These are phyloP conservation scores for Dendrocopos noguchii DNA, from an alignment of 2,113 vertebrate genomes.

Conservation along the genomic window DNA sequence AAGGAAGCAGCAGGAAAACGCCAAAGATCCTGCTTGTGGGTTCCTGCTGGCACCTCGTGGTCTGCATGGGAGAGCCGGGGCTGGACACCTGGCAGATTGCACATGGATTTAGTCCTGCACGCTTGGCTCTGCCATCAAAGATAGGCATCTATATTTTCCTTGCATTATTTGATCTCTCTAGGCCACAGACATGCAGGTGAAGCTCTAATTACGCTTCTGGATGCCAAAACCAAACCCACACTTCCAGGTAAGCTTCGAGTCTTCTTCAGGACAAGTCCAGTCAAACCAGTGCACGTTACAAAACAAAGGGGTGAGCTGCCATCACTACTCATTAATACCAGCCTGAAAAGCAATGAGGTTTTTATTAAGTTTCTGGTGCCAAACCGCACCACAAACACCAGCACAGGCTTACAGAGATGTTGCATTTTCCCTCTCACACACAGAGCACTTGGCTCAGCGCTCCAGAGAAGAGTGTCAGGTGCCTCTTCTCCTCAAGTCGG, in stretches of 20 bases:
- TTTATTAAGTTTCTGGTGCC: not conserved
- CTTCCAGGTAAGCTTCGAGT: not conserved
- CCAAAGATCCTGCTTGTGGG: fast-evolving
- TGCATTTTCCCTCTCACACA: not conserved
- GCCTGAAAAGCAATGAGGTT: not conserved
- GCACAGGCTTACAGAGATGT: fast-evolving
- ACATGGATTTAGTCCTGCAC: fast-evolving
- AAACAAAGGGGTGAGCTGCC: too few relatives aligned
- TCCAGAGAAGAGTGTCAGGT: not conserved
- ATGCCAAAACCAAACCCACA: not conserved
- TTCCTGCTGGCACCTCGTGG: not conserved
- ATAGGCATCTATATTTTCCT: too few relatives aligned
- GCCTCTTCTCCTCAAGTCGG: not conserved
- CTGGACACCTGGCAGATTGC: fast-evolving
- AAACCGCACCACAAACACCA: not conserved
- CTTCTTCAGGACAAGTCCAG: not conserved
- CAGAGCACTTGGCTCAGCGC: not conserved
- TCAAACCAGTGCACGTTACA: not conserved
- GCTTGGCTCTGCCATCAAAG: not conserved
- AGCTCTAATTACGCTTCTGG: not conserved
- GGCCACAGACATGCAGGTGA: fast-evolving
- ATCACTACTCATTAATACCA: not conserved
- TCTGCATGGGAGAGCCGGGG: not conserved
- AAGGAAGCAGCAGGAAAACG: not conserved
- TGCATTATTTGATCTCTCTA: fast-evolving